A percentile compares a stretch with the other conserved stretches of the same genome.
phyloP scores from a whole-genome alignment of 2,113 vertebrate species.

The Laticauda colubrina region DNA sequence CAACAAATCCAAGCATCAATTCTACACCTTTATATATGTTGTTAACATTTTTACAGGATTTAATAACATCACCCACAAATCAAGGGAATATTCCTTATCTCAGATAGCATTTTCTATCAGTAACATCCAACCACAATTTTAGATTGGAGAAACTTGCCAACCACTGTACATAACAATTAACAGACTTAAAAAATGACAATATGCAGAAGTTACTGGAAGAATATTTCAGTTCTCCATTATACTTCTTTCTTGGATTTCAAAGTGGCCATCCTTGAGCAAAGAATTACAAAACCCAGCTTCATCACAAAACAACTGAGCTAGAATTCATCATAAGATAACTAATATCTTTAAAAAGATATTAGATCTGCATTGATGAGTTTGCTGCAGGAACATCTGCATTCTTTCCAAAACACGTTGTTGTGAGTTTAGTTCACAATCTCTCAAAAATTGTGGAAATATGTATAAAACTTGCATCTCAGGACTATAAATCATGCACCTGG shows the following conservation, averaged over 20 bases:
- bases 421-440: background rate
- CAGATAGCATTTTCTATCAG: background rate
- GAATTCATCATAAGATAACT: background rate
- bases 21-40: background rate
- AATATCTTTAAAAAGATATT: background rate
- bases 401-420: background rate
- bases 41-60: background rate
- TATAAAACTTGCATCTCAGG: background rate
- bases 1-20: background rate
- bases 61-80: background rate
- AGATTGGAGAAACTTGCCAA: background rate
- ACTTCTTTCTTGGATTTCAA: background rate
- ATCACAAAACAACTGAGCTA: background rate
- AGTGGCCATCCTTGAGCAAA: background rate
- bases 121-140: background rate
- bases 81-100: background rate
- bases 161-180: background rate
- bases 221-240: background rate
- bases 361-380: background rate
- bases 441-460: background rate
- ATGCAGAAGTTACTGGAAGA: background rate
- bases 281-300: background rate
- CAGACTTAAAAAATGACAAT: background rate
- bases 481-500: background rate
- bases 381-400: background rate